These are phyloP conservation scores for Dascillus cervinus DNA, from an alignment of 2,888 invertebrate species.

Conservation along the genomic window DNA sequence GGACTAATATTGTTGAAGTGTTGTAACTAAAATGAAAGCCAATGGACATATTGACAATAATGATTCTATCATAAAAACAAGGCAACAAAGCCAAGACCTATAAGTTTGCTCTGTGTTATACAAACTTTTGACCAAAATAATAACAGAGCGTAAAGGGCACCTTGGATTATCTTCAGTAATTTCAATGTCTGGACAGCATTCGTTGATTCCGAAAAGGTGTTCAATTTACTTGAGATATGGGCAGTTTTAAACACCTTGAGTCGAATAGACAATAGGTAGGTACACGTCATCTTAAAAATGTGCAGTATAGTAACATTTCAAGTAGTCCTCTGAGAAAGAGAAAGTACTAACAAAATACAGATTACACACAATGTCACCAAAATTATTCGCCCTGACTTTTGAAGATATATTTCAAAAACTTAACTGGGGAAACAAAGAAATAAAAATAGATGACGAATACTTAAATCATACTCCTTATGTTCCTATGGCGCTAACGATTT, in stretches of 20 bases:
- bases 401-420: slow-evolving; percentile 4
- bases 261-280: slow-evolving; percentile 3
- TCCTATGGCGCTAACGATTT: too few species aligned
- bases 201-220: slow-evolving; percentile 1
- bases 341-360: slow-evolving; percentile 1
- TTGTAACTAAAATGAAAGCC: slow-evolving; percentile 1
- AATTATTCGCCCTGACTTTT: slow-evolving; percentile 1
- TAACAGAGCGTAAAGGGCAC: neutral
- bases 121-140: slow-evolving; percentile 1
- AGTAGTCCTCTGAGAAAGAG: slow-evolving; percentile 1
- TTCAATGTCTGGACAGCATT: slow-evolving; percentile 1
- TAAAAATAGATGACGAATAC: neutral
- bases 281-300: neutral
- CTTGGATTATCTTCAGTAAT: neutral
- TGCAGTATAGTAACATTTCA: too few species aligned
- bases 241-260: slow-evolving; percentile 3
- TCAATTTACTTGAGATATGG: slow-evolving; percentile 1
- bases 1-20: slow-evolving; percentile 2
- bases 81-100: too few species aligned
- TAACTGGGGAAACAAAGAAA: slow-evolving; percentile 1
- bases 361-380: slow-evolving; percentile 1
- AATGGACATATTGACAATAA: neutral
- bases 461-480: slow-evolving; percentile 1
- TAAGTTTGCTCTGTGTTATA: slow-evolving; percentile 1
- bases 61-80: slow-evolving; percentile 1